A percentile compares a stretch with the other conserved stretches of the same genome.
phyloP scores from a whole-genome alignment of 2,113 vertebrate species.

The Istiophorus platypterus region DNA sequence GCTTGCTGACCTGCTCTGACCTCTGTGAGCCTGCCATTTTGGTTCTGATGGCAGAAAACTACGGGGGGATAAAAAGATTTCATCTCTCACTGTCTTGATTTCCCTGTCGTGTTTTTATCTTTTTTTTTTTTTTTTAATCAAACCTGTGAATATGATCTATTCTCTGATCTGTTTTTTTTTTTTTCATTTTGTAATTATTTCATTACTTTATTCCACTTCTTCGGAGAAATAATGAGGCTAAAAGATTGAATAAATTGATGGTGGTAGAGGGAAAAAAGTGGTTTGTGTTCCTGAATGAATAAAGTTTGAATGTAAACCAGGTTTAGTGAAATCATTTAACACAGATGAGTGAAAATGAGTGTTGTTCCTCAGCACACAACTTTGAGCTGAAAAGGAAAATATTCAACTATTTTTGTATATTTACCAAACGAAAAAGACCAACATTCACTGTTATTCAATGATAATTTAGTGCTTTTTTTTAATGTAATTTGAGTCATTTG shows the following conservation, averaged over 20 bases:
- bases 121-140: conserved; percentile 77
- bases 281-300: conserved; percentile 47
- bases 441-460: neutral
- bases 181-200: conserved; percentile 84
- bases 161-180: conserved; percentile 80
- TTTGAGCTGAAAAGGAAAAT: neutral
- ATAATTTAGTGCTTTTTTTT: neutral
- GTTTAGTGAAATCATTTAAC: neutral
- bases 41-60: conserved; percentile 53
- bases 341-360: neutral
- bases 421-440: neutral
- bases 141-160: conserved; percentile 82
- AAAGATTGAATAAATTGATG: conserved; percentile 86
- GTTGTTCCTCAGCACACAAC: neutral
- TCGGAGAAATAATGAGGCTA: conserved; percentile 79
- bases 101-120: conserved; percentile 59
- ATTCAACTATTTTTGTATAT: neutral
- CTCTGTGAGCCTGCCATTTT: conserved; percentile 38
- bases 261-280: conserved; percentile 76
- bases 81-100: conserved; percentile 63
- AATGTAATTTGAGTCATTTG: neutral
- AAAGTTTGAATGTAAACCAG: too few species aligned
- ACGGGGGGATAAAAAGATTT: conserved; percentile 55
- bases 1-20: conserved; percentile 32
- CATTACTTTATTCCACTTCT: conserved; percentile 83